Percentiles rank a stretch among this genome's conserved stretches.
Conservation (phyloP, 2,888 invertebrate species). For the Hypomecis atomaria region DNA sequence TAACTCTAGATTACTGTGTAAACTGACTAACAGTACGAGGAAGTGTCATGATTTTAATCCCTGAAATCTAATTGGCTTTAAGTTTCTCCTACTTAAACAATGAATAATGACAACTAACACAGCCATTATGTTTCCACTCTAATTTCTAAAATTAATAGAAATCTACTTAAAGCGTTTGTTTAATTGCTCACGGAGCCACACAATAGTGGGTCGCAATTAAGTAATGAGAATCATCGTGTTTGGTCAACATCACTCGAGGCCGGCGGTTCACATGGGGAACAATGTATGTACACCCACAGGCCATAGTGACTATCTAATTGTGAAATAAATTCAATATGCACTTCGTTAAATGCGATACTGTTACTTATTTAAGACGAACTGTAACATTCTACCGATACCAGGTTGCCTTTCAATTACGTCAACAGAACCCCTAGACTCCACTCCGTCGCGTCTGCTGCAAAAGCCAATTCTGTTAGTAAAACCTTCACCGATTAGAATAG, state of each 20-base stretch:
- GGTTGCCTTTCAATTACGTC: not conserved
- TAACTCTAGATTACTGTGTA: not conserved
- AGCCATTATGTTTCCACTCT: conserved; percentile 50
- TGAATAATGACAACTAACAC: conserved; percentile 39
- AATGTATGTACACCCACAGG: conserved; percentile 54
- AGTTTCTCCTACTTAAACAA: conserved; percentile 33
- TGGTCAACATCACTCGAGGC: conserved; percentile 70
- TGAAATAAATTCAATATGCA: conserved; percentile 37
- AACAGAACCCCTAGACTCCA: conserved; percentile 11
- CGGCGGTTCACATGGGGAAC: conserved; percentile 68
- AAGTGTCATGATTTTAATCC: conserved; percentile 1
- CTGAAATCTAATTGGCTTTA: conserved; percentile 13
- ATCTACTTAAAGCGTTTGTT: conserved; percentile 73
- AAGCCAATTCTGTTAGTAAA: conserved; percentile 39
- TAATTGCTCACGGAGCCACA: conserved; percentile 70
- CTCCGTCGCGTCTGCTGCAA: conserved; percentile 31
- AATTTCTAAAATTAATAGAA: conserved; percentile 72
- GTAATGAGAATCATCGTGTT: conserved; percentile 76
- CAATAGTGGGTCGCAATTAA: conserved; percentile 78
- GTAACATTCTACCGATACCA: not conserved
- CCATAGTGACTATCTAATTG: conserved; percentile 48
- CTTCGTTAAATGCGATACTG: conserved; percentile 10
- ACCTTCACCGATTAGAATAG: conserved; percentile 45
- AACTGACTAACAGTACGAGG: no score
- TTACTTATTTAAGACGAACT: conserved; percentile 7